Percentiles rank a stretch among this genome's conserved stretches.
Conservation (phyloP, 1,140 invertebrate species). For the Heliconius melpomene region DNA sequence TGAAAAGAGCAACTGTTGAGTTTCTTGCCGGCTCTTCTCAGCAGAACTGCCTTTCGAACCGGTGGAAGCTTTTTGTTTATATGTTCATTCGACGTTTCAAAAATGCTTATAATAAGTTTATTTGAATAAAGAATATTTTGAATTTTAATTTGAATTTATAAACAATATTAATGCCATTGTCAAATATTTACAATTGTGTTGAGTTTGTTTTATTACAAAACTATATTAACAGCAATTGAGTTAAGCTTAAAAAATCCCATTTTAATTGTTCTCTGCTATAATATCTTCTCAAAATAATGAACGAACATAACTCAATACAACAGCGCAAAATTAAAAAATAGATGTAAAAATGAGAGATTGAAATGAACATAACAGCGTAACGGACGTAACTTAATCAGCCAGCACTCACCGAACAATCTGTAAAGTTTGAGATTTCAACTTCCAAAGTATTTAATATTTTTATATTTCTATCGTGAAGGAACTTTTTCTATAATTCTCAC, state of each 20-base stretch:
- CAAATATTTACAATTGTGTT: too few species aligned
- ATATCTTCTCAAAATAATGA: not conserved
- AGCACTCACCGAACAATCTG: slow-evolving; percentile 7
- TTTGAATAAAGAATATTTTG: too few species aligned
- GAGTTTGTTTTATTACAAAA: not conserved
- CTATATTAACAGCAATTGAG: not conserved
- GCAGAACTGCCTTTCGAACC: too few species aligned
- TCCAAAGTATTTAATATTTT: slow-evolving; percentile 7
- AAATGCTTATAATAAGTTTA: too few species aligned
- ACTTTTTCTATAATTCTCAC: not conserved
- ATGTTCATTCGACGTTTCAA: too few species aligned
- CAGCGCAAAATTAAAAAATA: not conserved
- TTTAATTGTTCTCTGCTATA: not conserved
- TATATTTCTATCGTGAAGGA: not conserved
- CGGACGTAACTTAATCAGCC: slow-evolving; percentile 7
- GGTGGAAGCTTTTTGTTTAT: too few species aligned
- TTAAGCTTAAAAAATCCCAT: not conserved
- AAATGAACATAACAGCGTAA: slow-evolving; percentile 9
- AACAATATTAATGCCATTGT: too few species aligned
- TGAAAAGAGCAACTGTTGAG: too few species aligned
- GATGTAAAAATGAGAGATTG: not conserved
- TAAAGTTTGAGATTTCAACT: slow-evolving; percentile 8
- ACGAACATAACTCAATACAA: not conserved
- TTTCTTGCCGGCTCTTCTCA: too few species aligned
- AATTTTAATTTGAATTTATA: too few species aligned